Evolutionary conservation across 2,888 invertebrate genomes (phyloP).

Genomic region (Drosophila meridionalis): DNA sequence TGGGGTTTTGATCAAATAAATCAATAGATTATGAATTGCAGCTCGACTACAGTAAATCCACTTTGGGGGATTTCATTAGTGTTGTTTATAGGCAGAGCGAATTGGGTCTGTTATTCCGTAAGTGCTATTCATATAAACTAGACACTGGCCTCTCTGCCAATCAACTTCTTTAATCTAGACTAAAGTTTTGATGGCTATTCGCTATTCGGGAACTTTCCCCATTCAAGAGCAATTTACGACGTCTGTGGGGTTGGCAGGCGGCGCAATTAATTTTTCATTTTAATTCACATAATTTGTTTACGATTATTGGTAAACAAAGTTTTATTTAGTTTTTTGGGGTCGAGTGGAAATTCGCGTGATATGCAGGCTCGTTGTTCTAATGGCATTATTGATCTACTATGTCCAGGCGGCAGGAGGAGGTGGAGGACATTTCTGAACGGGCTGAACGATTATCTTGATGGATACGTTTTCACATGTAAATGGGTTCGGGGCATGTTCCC

Average conservation of each 20-base stretch:
- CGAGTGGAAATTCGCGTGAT: constrained; percentile 72
- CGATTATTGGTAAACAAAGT: constrained; percentile 69
- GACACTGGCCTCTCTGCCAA: neutral
- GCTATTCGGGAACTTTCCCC: constrained; percentile 1
- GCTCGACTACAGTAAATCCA: neutral
- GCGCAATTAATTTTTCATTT: constrained; percentile 67
- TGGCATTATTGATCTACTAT: constrained; percentile 59
- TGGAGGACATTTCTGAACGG: constrained; percentile 9
- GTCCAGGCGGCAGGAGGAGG: neutral
- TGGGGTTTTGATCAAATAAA: neutral
- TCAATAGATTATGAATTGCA: neutral
- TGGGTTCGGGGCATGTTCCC: constrained; percentile 31
- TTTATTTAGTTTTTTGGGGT: constrained; percentile 18
- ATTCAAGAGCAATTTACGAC: constrained; percentile 2
- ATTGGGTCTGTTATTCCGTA: neutral
- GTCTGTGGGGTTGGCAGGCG: constrained; percentile 13
- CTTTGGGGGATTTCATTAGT: neutral
- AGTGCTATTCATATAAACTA: neutral
- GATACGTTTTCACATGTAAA: constrained; percentile 55
- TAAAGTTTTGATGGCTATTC: neutral
- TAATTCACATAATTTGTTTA: constrained; percentile 75
- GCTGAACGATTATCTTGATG: constrained; percentile 53
- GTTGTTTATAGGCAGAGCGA: neutral
- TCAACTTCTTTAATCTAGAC: constrained; percentile 33
- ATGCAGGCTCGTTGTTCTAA: constrained; percentile 43